Evolutionary conservation across 2,797 vertebrate species (phyloP).

Genomic region (Orientallactaga sibirica): DNA sequence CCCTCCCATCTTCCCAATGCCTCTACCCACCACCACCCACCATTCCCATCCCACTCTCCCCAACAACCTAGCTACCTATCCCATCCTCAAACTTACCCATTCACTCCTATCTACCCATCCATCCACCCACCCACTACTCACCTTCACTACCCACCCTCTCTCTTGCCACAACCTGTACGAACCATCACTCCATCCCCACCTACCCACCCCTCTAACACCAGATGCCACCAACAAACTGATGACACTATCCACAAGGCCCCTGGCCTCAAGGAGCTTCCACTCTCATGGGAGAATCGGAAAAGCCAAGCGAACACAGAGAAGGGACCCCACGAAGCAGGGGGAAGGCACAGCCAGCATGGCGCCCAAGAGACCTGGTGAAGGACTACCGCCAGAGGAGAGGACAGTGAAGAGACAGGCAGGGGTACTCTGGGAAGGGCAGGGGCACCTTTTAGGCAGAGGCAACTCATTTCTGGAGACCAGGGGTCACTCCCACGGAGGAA

Average conservation of each 20-base stretch:
- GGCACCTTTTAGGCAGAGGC: too few relatives aligned
- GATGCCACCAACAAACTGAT: background rate
- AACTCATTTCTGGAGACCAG: background rate
- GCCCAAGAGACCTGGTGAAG: accelerated
- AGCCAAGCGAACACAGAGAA: background rate
- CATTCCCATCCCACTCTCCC: background rate
- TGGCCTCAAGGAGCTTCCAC: too few relatives aligned
- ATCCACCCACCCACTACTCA: too few relatives aligned
- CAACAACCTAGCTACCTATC: too few relatives aligned
- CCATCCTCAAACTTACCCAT: background rate
- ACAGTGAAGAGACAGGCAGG: background rate
- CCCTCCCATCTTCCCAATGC: too few relatives aligned
- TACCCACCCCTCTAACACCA: too few relatives aligned
- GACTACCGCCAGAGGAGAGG: background rate
- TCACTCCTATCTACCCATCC: background rate
- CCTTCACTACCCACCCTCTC: background rate
- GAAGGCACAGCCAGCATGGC: background rate
- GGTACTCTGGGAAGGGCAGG: too few relatives aligned
- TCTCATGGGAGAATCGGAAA: background rate
- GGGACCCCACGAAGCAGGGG: accelerated
- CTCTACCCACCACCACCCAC: too few relatives aligned
- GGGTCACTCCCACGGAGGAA: background rate
- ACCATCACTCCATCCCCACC: background rate
- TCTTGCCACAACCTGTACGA: too few relatives aligned
- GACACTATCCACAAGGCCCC: background rate